phyloP scores from a whole-genome alignment of 2,113 vertebrate species.

The Daphoenositta chrysoptera region DNA sequence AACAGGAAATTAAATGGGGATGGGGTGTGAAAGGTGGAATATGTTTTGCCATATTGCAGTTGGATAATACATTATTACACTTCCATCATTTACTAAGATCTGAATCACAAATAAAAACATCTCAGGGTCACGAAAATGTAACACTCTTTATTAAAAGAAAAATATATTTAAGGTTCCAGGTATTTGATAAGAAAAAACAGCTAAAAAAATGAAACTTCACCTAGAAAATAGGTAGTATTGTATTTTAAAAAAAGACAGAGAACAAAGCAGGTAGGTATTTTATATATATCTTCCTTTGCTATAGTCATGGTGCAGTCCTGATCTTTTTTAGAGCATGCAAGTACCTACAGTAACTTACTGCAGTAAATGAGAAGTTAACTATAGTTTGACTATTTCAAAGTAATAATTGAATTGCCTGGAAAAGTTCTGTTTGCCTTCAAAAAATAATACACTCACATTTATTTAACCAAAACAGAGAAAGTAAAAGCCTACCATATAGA shows the following conservation, averaged over 20 bases:
- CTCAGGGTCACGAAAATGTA: background rate
- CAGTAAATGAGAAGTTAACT: background rate
- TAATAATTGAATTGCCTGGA: background rate
- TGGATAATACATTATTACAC: background rate
- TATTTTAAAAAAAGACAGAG: background rate
- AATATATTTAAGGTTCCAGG: background rate
- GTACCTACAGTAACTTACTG: background rate
- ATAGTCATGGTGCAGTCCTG: background rate
- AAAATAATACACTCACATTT: background rate
- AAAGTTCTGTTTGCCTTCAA: background rate
- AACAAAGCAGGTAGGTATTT: background rate
- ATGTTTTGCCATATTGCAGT: background rate
- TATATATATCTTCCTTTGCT: background rate
- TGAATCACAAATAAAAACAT: background rate
- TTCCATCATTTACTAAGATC: background rate
- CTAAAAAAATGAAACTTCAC: background rate
- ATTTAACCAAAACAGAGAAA: background rate
- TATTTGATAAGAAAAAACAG: background rate
- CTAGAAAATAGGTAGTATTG: background rate
- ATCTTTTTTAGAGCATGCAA: background rate
- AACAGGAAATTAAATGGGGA: background rate
- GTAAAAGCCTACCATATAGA: background rate
- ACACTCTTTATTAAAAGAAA: background rate
- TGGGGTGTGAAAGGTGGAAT: fast-evolving
- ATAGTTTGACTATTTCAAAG: background rate